Percentiles rank a stretch among this genome's conserved stretches.
Evolutionary conservation across 2,888 invertebrate genomes (phyloP).

Genomic region (Ceratothoa steindachneri): DNA sequence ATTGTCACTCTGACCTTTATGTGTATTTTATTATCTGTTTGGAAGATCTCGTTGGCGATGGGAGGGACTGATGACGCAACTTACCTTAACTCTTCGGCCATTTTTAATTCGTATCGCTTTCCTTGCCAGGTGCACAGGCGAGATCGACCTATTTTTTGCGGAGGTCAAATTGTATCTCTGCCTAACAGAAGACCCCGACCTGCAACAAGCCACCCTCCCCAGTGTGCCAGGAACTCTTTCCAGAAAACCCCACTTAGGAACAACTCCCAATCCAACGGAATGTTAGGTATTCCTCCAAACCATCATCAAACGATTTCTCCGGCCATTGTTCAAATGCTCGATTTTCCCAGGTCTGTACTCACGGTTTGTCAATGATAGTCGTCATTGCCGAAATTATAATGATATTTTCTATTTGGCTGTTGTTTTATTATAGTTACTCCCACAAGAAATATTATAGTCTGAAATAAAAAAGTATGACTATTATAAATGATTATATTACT

Average conservation of each 20-base stretch:
- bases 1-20: too few relatives aligned
- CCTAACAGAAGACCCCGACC: not conserved
- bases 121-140: slow-evolving; percentile 6
- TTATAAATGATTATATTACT: too few relatives aligned
- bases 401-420: too few relatives aligned
- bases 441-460: too few relatives aligned
- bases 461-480: too few relatives aligned
- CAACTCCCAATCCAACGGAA: not conserved
- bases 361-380: not conserved
- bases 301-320: not conserved
- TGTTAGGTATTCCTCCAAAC: not conserved
- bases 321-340: not conserved
- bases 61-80: too few relatives aligned
- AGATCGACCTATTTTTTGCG: not conserved
- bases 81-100: too few relatives aligned
- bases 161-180: not conserved
- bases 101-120: too few relatives aligned
- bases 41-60: too few relatives aligned
- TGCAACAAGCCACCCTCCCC: not conserved
- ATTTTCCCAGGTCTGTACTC: not conserved
- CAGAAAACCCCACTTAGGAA: not conserved
- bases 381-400: too few relatives aligned
- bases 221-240: not conserved
- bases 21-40: too few relatives aligned
- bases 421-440: too few relatives aligned